phyloP scores from a whole-genome alignment of 2,888 invertebrate species.

The Achlya flavicornis region DNA sequence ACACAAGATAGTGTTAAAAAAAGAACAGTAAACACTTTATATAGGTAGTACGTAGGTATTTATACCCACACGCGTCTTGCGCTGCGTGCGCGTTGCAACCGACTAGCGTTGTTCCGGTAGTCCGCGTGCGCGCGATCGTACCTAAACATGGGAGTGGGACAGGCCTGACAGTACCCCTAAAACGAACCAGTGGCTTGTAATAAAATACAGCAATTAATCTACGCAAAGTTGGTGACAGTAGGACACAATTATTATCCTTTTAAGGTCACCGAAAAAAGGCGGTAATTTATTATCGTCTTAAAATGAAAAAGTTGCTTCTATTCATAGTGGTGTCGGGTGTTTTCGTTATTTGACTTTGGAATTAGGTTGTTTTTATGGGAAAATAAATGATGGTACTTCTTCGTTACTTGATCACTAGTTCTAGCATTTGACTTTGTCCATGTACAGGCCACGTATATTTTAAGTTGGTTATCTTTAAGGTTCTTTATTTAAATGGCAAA shows the following conservation, averaged over 20 bases:
- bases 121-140: too few relatives aligned
- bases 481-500: too few relatives aligned
- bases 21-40: too few relatives aligned
- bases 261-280: constrained; percentile 33
- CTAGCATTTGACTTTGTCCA: not conserved
- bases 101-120: too few relatives aligned
- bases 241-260: constrained; percentile 54
- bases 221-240: constrained; percentile 51
- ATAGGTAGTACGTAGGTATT: too few relatives aligned
- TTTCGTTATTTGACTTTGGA: constrained; percentile 5
- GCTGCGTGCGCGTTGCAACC: too few relatives aligned
- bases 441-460: not conserved
- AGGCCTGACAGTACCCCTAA: constrained; percentile 36
- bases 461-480: too few relatives aligned
- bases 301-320: constrained; percentile 35
- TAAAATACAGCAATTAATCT: constrained; percentile 60
- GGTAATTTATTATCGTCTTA: constrained; percentile 43
- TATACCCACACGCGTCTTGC: too few relatives aligned
- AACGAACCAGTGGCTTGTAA: constrained; percentile 37
- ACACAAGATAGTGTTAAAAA: too few relatives aligned
- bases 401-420: not conserved
- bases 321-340: constrained; percentile 16
- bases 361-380: not conserved
- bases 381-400: not conserved
- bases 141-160: too few relatives aligned